These are phyloP conservation scores for Elephas maximus DNA, from an alignment of 2,113 vertebrate species.

Conservation along the genomic window DNA sequence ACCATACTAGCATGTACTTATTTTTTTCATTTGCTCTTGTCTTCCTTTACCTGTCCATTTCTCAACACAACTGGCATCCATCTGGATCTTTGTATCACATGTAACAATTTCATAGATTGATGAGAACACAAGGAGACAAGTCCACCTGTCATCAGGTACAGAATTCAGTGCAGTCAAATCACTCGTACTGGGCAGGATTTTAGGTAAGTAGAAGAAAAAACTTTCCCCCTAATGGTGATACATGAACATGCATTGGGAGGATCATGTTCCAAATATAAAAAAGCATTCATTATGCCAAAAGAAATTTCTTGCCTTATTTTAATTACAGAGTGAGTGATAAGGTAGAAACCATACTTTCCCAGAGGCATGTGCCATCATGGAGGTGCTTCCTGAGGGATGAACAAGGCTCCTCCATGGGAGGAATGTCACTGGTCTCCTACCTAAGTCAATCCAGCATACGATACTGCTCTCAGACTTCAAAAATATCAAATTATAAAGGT, in stretches of 20 bases:
- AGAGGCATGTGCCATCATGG: conserved; percentile 56
- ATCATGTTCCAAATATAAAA: not conserved
- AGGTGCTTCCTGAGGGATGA: conserved; percentile 67
- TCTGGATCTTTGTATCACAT: conserved; percentile 44
- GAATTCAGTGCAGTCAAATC: conserved; percentile 94
- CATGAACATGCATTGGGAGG: conserved; percentile 54
- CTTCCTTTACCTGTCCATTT: not conserved
- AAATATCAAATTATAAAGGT: conserved; percentile 27
- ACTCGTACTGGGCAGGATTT: conserved; percentile 93
- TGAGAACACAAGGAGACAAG: conserved; percentile 90
- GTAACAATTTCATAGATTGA: conserved; percentile 90
- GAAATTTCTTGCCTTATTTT: conserved; percentile 69
- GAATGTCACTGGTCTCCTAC: conserved; percentile 67
- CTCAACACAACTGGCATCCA: not conserved
- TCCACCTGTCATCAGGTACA: conserved; percentile 91
- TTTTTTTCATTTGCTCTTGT: conserved; percentile 45
- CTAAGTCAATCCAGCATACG: conserved; percentile 66
- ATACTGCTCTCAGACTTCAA: conserved; percentile 30
- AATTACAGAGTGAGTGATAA: conserved; percentile 68
- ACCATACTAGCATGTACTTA: conserved; percentile 25
- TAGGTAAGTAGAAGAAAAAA: conserved; percentile 88
- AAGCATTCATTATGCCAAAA: not conserved
- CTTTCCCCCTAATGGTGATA: not conserved
- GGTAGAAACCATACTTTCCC: conserved; percentile 60
- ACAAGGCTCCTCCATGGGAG: conserved; percentile 70